Evolutionary conservation across 2,888 invertebrate genomes (phyloP).

Genomic region (Ceratothoa steindachneri): DNA sequence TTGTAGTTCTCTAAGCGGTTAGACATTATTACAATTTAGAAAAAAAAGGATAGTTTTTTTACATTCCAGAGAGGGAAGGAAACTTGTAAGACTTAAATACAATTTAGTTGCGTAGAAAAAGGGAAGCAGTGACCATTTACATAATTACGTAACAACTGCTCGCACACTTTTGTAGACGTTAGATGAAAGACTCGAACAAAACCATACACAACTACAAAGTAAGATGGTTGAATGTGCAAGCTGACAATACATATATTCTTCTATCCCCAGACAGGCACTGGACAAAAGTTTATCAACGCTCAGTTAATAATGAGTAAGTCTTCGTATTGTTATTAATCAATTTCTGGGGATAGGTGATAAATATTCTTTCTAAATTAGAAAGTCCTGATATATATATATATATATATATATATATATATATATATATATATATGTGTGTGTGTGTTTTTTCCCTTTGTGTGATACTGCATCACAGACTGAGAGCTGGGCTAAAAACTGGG

Average conservation of each 20-base stretch:
- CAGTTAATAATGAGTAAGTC: not conserved
- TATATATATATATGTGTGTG: constrained; percentile 6
- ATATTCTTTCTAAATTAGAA: not conserved
- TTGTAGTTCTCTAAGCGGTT: too few species aligned
- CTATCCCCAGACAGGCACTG: not conserved
- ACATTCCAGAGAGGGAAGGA: too few species aligned
- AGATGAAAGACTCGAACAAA: not conserved
- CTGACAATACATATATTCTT: not conserved
- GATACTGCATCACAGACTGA: not conserved
- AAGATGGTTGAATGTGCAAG: not conserved
- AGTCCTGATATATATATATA: constrained; percentile 5
- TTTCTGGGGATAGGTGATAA: not conserved
- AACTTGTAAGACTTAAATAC: too few species aligned
- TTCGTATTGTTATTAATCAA: not conserved
- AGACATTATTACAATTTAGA: too few species aligned
- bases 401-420: constrained; percentile 1
- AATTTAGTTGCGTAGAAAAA: too few species aligned
- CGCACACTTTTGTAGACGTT: not conserved
- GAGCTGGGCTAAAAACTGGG: not conserved
- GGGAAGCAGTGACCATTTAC: not conserved
- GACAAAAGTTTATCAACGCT: not conserved
- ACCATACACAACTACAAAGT: not conserved
- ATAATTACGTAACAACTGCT: not conserved
- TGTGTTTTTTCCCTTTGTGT: not conserved
- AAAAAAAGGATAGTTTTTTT: too few species aligned